phyloP scores from a whole-genome alignment of 2,888 invertebrate species.

The Hyppa rectilinea region DNA sequence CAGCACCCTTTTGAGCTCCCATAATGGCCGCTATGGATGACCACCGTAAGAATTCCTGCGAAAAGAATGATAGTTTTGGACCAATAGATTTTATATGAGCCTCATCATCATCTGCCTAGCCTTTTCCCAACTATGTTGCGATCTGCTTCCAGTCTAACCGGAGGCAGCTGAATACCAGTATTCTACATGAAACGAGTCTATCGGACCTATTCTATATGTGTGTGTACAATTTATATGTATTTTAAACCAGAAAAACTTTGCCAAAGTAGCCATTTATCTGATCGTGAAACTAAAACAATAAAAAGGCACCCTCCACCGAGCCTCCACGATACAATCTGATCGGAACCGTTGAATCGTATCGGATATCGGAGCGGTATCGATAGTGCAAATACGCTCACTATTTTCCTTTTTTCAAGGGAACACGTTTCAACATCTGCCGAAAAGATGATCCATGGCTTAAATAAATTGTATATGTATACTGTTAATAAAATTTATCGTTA shows the following conservation, averaged over 20 bases:
- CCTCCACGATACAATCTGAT: conserved; percentile 51
- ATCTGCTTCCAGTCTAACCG: too few relatives aligned
- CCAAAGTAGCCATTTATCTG: conserved; percentile 26
- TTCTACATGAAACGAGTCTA: too few relatives aligned
- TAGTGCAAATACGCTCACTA: conserved; percentile 31
- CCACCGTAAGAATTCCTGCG: not conserved
- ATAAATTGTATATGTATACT: too few relatives aligned
- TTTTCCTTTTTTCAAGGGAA: conserved; percentile 17
- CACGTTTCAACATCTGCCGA: conserved; percentile 5
- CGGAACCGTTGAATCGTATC: conserved; percentile 35
- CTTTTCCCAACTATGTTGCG: too few relatives aligned
- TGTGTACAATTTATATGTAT: not conserved
- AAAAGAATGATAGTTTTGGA: not conserved
- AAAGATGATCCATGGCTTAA: not conserved
- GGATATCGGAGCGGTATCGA: conserved; percentile 35
- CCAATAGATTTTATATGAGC: too few relatives aligned
- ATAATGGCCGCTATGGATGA: not conserved
- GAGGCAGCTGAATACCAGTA: too few relatives aligned
- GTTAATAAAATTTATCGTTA: not conserved
- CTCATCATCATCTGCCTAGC: too few relatives aligned
- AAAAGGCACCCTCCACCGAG: conserved; percentile 38
- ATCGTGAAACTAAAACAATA: conserved; percentile 39
- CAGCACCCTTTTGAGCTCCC: not conserved
- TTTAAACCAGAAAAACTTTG: not conserved
- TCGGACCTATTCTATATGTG: too few relatives aligned